Base-by-base conservation (phyloP, 2,113 vertebrate species). In the Malaclemys terrapin region DNA sequence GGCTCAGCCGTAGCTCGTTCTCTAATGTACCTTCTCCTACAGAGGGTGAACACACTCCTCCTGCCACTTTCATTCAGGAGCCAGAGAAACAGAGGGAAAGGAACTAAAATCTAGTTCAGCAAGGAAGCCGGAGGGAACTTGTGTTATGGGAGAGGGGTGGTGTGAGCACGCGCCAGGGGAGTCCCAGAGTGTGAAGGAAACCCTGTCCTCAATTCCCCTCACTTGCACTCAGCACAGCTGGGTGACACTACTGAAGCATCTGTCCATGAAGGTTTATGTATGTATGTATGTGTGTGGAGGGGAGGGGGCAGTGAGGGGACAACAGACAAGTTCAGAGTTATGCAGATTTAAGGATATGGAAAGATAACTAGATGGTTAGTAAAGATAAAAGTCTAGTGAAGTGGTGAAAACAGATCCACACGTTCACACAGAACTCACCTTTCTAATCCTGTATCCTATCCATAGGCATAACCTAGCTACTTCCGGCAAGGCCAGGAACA, bases 21-120 rank as follows among this genome's bases (percentile, higher is more conserved):
- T 29, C 0, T 3, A 62, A 35, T 0, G 2, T 49, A 50, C 75
- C 85, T 31, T 69, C 10, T 16, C 49, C 80, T 2, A 2, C 0
- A 1, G 65, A 35, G 75, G 31, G 50, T 24, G 78, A 12, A 3
- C 27, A 49, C 62, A 52, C 52, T 45, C 78, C 85, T 96, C 82
- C 22, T 45, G 53, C 42, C 81, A 82, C 27, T 8, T 56, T 84
- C 31, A 24, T 53, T 78, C 42, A 24, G 57, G 22, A 81, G 79
- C 50, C 62, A 88, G 25, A 76, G 49, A 90, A 90, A 52, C 7
- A 79, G 42, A 94, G 50, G 24, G 35, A 53, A 49, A 62, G 89
- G 80, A 3, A 1, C 11, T 29, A 47, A 91, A 56, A 19, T n/a
- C 49, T 53, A 69, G 45, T 11, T 82, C 56, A 80, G 54, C 59